Base-by-base conservation (phyloP, 2,113 vertebrate genomes). In the Marcusenius ussheri region DNA sequence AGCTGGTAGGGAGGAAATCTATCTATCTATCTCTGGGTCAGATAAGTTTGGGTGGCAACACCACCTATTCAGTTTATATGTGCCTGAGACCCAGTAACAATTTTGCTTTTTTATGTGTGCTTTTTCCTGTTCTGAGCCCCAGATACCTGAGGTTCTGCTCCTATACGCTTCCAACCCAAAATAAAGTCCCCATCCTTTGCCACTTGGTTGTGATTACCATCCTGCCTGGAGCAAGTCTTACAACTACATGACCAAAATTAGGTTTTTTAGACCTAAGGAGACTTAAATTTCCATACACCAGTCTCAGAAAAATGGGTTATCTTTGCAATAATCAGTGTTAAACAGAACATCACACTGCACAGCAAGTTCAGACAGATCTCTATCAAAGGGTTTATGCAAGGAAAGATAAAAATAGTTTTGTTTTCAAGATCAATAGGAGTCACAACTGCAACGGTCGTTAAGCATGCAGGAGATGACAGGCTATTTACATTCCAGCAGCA, bases 291-390 rank as follows among this genome's bases (percentile, higher is more conserved):
- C 74, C 74, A 80, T 80, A 42, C 74, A 42, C 74, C 74, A 42
- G 13, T 80, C 74, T 80, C 74, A 42, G 74, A 80, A 80, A 83
- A 84, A 24, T 84, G 42, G 83, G 83, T 84, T 84, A 84, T 84
- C 42, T 24, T n/a, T 47, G 39, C 80, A 84, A 42, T 84, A 84
- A 84, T 84, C 83, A 9, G 42, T 47, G 74, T 70, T 70, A 80
- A 80, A 42, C 39, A 80, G 35, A 80, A 80, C 31, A 80, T 19
- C 0, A 80, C 31, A 15, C 74, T 19, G 35, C 74, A 80, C 31
- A 7, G 83, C 21, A 84, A 11, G 39, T 46, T 84, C 7, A 84
- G 83, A 46, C 45, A 84, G 24, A 84, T 84, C 24, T 47, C 45
- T 24, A 84, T 46, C 45, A 46, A 84, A 84, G 7, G 42, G 9